phyloP scores from a whole-genome alignment of 2,888 invertebrate species.

The Steinernema carpocapsae region DNA sequence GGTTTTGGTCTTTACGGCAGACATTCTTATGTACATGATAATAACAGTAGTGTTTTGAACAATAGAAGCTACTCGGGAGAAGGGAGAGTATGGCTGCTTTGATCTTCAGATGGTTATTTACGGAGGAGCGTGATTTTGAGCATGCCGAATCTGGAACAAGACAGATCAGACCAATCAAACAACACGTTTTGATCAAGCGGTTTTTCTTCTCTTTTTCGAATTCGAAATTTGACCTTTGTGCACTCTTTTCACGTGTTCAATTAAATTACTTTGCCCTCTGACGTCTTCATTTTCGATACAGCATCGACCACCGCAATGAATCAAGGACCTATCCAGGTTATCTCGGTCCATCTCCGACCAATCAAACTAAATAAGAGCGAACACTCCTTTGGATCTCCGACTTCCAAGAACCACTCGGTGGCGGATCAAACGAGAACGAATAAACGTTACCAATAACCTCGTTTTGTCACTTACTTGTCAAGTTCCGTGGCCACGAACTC shows the following conservation, averaged over 20 bases:
- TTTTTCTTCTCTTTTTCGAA: too few relatives aligned
- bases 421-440: background rate
- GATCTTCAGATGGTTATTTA: slow-evolving; percentile 3
- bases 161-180: too few relatives aligned
- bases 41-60: too few relatives aligned
- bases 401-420: slow-evolving; percentile 2
- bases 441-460: background rate
- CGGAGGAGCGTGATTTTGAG: slow-evolving; percentile 41
- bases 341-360: too few relatives aligned
- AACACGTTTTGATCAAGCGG: background rate
- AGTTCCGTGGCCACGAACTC: slow-evolving; percentile 41
- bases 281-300: too few relatives aligned
- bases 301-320: too few relatives aligned
- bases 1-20: background rate
- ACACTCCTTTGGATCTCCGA: background rate
- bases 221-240: too few relatives aligned
- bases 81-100: slow-evolving; percentile 7
- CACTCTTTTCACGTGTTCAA: too few relatives aligned
- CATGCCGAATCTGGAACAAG: slow-evolving; percentile 36
- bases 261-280: too few relatives aligned
- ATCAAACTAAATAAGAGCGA: background rate
- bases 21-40: background rate
- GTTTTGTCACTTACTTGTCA: slow-evolving; percentile 35
- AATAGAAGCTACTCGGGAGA: slow-evolving; percentile 28
- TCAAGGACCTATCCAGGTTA: too few relatives aligned